Base-by-base conservation (phyloP, 2,888 invertebrate species). In the Thumatha senex region DNA sequence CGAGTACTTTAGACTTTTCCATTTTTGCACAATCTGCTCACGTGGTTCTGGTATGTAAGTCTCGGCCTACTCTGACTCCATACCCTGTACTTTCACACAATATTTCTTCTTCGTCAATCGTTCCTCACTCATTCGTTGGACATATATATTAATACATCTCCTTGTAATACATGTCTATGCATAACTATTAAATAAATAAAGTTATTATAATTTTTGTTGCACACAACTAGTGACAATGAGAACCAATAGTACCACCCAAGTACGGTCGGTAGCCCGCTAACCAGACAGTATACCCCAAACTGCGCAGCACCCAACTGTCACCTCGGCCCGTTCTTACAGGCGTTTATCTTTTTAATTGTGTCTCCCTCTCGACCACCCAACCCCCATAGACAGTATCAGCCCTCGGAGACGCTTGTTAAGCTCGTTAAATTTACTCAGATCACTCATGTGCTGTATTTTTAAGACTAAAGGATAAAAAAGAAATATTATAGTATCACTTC, bases 281-380 rank as follows among this genome's bases (percentile, higher is more conserved):
- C 88, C 89, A 87, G 86, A 76, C 82, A 76, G 76, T 71, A 78
- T 73, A 75, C 81, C 83, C 83, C 82, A 76, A 77, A 76, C 77
- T 62, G 67, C 61, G 67, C 66, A 62, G 72, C 70, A 56, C 78
- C 84, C 81, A 76, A 73, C 78, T 82, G 83, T 82, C 85, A 81
- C 83, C 80, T 82, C 78, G 78, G 65, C 82, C 80, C 74, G 82
- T 80, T 85, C 86, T 87, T 86, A 81, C 74, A 76, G 78, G 84
- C 88, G 86, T 87, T 89, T 89, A 86, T 89, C 87, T 89, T 90
- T 89, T 89, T 89, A 89, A 89, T 89, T 89, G 86, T 80, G 70
- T 80, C 76, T 74, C 72, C 56, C 61, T 60, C 58, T 54, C 57
- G 61, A 55, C 43, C 51, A 14, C 43, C 41, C 33, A 58, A 61